phyloP scores from a whole-genome alignment of 2,888 invertebrate genomes.

The Metallyticus violacea region DNA sequence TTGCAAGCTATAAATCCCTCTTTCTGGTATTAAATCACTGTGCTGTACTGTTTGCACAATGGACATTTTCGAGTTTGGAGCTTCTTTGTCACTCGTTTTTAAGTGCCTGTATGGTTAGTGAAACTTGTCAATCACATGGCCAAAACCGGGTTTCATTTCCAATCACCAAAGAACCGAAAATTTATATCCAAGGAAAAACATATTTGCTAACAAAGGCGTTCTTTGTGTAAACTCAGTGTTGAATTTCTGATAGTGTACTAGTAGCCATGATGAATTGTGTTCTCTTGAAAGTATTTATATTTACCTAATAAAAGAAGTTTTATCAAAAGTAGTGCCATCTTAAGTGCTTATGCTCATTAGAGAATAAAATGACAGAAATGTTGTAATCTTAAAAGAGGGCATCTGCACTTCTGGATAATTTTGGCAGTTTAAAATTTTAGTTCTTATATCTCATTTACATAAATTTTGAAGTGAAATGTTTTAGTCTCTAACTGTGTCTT shows the following conservation, averaged over 20 bases:
- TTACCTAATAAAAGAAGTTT: neutral
- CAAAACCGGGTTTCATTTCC: constrained; percentile 24
- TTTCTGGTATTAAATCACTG: constrained; percentile 11
- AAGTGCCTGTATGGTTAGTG: constrained; percentile 36
- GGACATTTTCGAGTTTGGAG: constrained; percentile 29
- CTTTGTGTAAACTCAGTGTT: neutral
- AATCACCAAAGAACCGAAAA: constrained; percentile 8
- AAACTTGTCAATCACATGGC: constrained; percentile 28
- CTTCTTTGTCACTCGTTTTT: constrained; percentile 33
- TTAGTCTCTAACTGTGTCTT: neutral
- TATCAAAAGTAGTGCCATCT: neutral
- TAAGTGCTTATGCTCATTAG: neutral
- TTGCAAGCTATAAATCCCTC: neutral
- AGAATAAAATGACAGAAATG: neutral
- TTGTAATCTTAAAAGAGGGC: neutral
- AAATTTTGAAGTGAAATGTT: neutral
- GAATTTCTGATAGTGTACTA: neutral
- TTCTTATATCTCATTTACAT: neutral
- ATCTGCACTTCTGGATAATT: neutral
- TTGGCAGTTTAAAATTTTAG: neutral
- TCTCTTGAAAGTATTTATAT: neutral
- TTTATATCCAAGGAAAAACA: constrained; percentile 1
- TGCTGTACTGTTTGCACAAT: constrained; percentile 31
- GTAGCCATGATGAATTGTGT: neutral
- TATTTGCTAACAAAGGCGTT: constrained; percentile 1